Evolutionary conservation across 2,797 vertebrate genomes (phyloP).

Genomic region (Notoglanidium macrostoma): DNA sequence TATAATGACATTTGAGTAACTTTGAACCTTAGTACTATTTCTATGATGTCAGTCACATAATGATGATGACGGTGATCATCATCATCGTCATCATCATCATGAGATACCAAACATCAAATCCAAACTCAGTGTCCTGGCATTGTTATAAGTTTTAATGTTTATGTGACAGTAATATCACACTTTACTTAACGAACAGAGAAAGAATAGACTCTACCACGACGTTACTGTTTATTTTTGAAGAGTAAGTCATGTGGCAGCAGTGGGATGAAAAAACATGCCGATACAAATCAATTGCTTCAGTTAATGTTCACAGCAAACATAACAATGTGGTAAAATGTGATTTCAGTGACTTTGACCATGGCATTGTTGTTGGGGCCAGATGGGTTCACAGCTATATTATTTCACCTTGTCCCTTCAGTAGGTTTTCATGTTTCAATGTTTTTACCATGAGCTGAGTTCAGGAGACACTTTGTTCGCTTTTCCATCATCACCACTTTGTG

Average conservation of each 20-base stretch:
- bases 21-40: not conserved
- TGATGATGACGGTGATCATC: not conserved
- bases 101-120: not conserved
- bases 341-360: no score
- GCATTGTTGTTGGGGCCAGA: not conserved
- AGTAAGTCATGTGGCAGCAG: not conserved
- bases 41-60: not conserved
- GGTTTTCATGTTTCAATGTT: not conserved
- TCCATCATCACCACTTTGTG: not conserved
- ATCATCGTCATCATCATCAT: no score
- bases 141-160: not conserved
- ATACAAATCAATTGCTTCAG: not conserved
- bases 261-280: not conserved
- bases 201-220: not conserved
- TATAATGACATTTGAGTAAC: not conserved
- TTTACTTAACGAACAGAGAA: not conserved
- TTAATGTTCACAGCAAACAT: not conserved
- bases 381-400: conserved; percentile 3
- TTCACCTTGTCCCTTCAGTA: not conserved
- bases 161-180: not conserved
- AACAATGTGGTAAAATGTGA: not conserved
- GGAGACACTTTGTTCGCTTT: not conserved
- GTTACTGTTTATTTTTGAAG: not conserved
- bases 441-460: not conserved
- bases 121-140: not conserved